phyloP scores from a whole-genome alignment of 2,888 invertebrate species.

The Pandemis cinnamomeana region DNA sequence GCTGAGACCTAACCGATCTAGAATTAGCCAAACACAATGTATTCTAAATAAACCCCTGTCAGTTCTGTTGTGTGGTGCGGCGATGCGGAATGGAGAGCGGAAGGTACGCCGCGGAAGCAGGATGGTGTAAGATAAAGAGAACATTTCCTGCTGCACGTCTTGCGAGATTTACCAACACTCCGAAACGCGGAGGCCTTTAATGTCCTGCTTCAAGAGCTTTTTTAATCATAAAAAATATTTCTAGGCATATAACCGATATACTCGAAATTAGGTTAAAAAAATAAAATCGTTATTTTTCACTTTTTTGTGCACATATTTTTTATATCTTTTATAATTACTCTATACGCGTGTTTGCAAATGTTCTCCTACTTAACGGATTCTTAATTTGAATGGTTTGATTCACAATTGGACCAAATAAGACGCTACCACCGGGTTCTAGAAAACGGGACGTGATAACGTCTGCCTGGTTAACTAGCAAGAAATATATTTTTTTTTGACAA shows the following conservation, averaged over 20 bases:
- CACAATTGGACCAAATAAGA: too few relatives aligned
- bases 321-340: too few relatives aligned
- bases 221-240: not conserved
- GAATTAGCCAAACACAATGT: slow-evolving; percentile 52
- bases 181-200: slow-evolving; percentile 65
- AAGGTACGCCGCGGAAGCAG: slow-evolving; percentile 79
- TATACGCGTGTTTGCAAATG: too few relatives aligned
- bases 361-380: too few relatives aligned
- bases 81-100: slow-evolving; percentile 72
- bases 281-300: too few relatives aligned
- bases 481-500: too few relatives aligned
- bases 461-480: too few relatives aligned
- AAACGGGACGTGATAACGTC: too few relatives aligned
- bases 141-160: slow-evolving; percentile 82
- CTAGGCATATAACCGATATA: slow-evolving; percentile 9
- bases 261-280: not conserved
- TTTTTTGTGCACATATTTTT: too few relatives aligned
- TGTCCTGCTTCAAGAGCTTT: not conserved
- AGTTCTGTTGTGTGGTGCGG: slow-evolving; percentile 74
- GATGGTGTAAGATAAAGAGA: slow-evolving; percentile 84
- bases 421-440: too few relatives aligned
- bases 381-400: too few relatives aligned
- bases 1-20: slow-evolving; percentile 10
- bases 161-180: slow-evolving; percentile 79
- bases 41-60: slow-evolving; percentile 74